Evolutionary conservation across 2,113 vertebrate species (phyloP).

Genomic region (Trichomycterus rosablanca): DNA sequence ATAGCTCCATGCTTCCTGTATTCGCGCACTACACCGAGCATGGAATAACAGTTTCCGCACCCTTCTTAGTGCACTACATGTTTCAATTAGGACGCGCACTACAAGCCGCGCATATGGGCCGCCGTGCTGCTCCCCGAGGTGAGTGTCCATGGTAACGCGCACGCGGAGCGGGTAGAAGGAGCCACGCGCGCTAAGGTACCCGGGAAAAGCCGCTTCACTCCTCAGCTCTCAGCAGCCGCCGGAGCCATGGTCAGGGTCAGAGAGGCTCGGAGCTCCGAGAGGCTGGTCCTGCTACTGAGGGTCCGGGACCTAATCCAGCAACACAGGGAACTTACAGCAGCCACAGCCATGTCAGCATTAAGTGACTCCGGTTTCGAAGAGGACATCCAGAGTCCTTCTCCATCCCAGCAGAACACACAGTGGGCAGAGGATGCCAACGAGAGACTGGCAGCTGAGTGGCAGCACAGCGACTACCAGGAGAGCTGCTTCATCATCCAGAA

Average conservation of each 20-base stretch:
- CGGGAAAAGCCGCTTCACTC: slow-evolving; percentile 50
- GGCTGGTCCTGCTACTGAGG: too few species aligned
- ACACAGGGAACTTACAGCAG: neutral
- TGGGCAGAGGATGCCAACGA: slow-evolving; percentile 12
- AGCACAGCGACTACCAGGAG: slow-evolving; percentile 78
- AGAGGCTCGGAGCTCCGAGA: neutral
- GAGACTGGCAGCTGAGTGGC: slow-evolving; percentile 51
- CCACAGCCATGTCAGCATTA: slow-evolving; percentile 45
- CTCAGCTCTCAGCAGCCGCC: neutral
- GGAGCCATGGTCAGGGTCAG: too few species aligned
- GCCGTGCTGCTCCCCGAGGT: slow-evolving; percentile 8
- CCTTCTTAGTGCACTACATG: too few species aligned
- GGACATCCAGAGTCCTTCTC: slow-evolving; percentile 52
- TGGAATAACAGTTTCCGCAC: too few species aligned
- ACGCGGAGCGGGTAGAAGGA: slow-evolving; percentile 6
- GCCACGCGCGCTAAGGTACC: slow-evolving; percentile 54
- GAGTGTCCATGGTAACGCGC: slow-evolving; percentile 40
- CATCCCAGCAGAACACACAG: neutral
- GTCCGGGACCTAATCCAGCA: neutral
- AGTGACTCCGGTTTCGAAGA: slow-evolving; percentile 77
- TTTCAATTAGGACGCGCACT: neutral
- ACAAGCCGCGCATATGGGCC: slow-evolving; percentile 22
- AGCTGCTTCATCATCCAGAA: slow-evolving; percentile 77
- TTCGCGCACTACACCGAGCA: too few species aligned
- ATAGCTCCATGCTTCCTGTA: too few species aligned